Evolutionary conservation across 2,797 vertebrate genomes (phyloP), one percentile per base, ranked within the genome.

Genomic region (Sebastes trivittatus): DNA sequence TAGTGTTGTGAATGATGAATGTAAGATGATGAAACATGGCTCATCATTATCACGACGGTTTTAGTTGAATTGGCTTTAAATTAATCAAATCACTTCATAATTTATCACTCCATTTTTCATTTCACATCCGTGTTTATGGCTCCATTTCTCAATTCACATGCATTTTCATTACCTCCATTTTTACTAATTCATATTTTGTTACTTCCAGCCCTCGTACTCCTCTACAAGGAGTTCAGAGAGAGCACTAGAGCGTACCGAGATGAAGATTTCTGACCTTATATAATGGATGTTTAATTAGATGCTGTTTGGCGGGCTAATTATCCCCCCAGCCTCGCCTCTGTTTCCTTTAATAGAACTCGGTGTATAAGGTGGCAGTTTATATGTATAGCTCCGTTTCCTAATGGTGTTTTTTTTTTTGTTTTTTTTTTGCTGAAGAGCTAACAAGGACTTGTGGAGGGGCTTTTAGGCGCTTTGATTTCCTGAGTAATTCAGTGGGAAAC

Each of bases 221-320:
- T 73, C 46, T 13, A 52, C 23, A 42, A 61, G 7, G 25, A 29
- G 22, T 36, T 70, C 63, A 56, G 66, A 52, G 11, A 18, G 46
- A 9, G 46, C 20, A 32, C 14, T 22, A 22, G 62, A 46, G 25
- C 7, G 55, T 3, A 13, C 22, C 2, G 16, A 67, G 65, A 69
- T 34, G 32, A 75, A 62, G 58, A 65, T 54, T 36, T 76, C 55
- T 61, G 55, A 66, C 66, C 63, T 62, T 16, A 7, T 11, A 11
- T 71, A 77, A 77, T 74, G 30, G 75, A 5, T 56, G 77, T 81
- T 58, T 83, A 83, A 89, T 81, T 32, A 18, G n/a, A 70, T 5
- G 30, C 68, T 66, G 68, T 66, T 64, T 52, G 67, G 55, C 60
- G 34, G 60, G 25, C n/a, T 87, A 77, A 81, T 86, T 78, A 82